These are phyloP conservation scores for Psilopogon haemacephalus DNA, from an alignment of 2,113 vertebrate genomes.

Conservation along the genomic window DNA sequence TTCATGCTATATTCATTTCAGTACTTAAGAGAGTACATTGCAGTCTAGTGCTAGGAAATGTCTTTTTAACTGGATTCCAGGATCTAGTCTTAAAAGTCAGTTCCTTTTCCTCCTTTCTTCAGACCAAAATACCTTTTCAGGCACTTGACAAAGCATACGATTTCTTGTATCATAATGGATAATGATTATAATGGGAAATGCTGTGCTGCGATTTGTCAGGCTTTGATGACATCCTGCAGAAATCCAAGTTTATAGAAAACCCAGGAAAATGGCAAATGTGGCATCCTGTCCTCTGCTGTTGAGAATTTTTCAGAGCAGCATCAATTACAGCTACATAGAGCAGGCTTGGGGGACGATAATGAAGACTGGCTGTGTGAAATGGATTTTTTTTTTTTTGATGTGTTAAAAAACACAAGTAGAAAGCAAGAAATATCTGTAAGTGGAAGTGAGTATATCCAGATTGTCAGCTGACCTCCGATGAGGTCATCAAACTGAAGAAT, in stretches of 20 bases:
- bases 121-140: background rate
- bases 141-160: background rate
- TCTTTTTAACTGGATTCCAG: background rate
- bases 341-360: background rate
- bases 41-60: background rate
- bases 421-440: background rate
- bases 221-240: background rate
- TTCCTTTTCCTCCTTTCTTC: background rate
- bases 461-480: background rate
- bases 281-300: background rate
- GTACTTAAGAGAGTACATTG: background rate
- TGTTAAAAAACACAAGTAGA: background rate
- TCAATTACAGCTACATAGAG: background rate
- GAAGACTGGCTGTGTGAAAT: background rate
- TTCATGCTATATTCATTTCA: background rate
- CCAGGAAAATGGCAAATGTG: background rate
- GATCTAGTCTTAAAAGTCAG: background rate
- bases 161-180: background rate
- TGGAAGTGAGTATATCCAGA: background rate
- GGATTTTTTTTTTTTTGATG: background rate
- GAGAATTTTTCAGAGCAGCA: background rate
- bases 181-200: background rate
- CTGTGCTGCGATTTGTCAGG: background rate
- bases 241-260: background rate
- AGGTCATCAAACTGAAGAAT: slow-evolving; percentile 9